Conservation (phyloP, 1,140 invertebrate genomes). For the Listronotus bonariensis region DNA sequence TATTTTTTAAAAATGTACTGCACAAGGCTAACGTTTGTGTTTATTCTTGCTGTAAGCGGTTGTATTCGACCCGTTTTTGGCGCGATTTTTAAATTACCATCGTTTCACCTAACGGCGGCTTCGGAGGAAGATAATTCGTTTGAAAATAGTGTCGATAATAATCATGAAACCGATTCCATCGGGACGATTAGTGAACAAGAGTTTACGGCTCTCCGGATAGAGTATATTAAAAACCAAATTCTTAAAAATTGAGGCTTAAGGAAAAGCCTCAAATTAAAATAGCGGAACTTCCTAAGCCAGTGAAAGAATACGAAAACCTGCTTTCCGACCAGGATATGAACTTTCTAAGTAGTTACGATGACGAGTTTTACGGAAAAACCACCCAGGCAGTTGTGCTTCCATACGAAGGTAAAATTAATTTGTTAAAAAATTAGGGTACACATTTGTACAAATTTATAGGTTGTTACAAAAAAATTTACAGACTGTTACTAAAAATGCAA, state of each 20-base stretch:
- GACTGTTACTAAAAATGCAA: no score
- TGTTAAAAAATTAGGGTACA: no score
- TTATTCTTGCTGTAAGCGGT: slow-evolving; percentile 20
- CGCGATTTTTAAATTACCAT: slow-evolving; percentile 41
- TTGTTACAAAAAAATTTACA: not conserved
- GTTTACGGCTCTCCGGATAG: slow-evolving; percentile 67
- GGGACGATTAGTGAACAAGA: slow-evolving; percentile 56
- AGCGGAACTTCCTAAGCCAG: slow-evolving; percentile 68
- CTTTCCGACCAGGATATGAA: slow-evolving; percentile 57
- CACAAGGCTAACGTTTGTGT: slow-evolving; percentile 26
- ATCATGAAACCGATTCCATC: slow-evolving; percentile 16
- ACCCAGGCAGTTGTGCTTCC: slow-evolving; percentile 80
- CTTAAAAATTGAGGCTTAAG: slow-evolving; percentile 75
- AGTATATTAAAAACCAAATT: slow-evolving; percentile 82
- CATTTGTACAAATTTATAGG: slow-evolving; percentile 6
- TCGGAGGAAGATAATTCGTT: slow-evolving; percentile 33
- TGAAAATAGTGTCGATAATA: slow-evolving; percentile 42
- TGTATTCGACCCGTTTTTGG: slow-evolving; percentile 44
- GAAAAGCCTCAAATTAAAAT: slow-evolving; percentile 69
- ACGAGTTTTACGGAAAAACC: slow-evolving; percentile 79
- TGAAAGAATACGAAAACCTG: slow-evolving; percentile 64
- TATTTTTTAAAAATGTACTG: slow-evolving; percentile 34
- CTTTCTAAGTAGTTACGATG: slow-evolving; percentile 60
- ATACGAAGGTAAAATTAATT: slow-evolving; percentile 63
- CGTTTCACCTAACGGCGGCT: slow-evolving; percentile 10